phyloP scores from a whole-genome alignment of 1,140 invertebrate species.

The Drosophila arawakana region DNA sequence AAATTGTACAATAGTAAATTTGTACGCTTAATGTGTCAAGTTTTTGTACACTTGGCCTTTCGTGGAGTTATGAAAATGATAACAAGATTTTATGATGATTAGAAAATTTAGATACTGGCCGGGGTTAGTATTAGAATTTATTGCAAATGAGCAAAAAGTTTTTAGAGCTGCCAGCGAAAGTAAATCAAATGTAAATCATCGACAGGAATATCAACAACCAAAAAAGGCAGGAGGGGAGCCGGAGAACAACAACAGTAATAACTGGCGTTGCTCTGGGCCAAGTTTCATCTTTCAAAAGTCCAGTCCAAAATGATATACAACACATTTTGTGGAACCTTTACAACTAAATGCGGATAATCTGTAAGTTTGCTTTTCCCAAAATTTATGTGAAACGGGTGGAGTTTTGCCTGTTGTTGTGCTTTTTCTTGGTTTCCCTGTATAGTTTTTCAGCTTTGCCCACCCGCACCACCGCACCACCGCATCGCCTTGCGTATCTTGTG shows the following conservation, averaged over 20 bases:
- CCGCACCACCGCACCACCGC: not conserved
- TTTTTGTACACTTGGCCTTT: conserved; percentile 27
- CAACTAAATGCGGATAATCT: conserved; percentile 84
- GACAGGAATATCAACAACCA: conserved; percentile 43
- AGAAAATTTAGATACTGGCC: conserved; percentile 66
- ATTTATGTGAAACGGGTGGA: conserved; percentile 80
- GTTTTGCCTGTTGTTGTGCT: conserved; percentile 74
- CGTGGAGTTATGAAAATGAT: conserved; percentile 71
- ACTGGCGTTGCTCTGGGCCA: conserved; percentile 44
- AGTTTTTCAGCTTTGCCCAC: conserved; percentile 54
- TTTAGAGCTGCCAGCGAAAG: conserved; percentile 47
- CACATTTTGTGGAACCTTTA: conserved; percentile 81
- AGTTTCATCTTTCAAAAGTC: conserved; percentile 69
- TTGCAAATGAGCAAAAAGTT: conserved; percentile 62
- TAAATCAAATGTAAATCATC: conserved; percentile 82
- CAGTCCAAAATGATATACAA: conserved; percentile 73
- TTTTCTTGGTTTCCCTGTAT: conserved; percentile 68
- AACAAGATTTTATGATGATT: conserved; percentile 83
- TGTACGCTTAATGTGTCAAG: conserved; percentile 72
- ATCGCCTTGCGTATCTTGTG: conserved; percentile 28
- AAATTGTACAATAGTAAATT: conserved; percentile 48
- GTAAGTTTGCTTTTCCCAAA: conserved; percentile 79
- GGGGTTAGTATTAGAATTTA: conserved; percentile 64
- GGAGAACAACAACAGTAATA: conserved; percentile 11
- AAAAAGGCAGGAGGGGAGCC: not conserved